These are phyloP conservation scores for Theristicus caerulescens DNA, from an alignment of 2,113 vertebrate genomes.

Conservation along the genomic window DNA sequence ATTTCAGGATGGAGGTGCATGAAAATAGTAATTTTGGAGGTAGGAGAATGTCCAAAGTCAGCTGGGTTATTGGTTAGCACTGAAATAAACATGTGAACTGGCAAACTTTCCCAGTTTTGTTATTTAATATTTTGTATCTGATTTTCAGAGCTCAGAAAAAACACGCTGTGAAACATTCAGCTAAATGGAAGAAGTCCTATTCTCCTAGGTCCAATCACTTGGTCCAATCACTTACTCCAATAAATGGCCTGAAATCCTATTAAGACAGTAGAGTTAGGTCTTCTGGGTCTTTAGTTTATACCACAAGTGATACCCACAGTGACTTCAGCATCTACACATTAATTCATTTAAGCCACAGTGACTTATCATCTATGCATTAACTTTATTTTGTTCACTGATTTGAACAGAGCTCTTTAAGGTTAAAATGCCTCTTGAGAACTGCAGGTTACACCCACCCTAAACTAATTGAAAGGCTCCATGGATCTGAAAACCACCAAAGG, in stretches of 20 bases:
- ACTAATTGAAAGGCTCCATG: not conserved
- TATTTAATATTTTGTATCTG: not conserved
- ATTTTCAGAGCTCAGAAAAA: not conserved
- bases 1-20: not conserved
- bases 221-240: not conserved
- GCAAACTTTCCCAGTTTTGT: not conserved
- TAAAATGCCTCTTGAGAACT: not conserved
- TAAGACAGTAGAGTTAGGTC: not conserved
- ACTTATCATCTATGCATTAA: not conserved
- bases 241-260: not conserved
- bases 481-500: not conserved
- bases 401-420: not conserved
- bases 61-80: not conserved
- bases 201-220: not conserved
- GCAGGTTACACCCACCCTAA: not conserved
- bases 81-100: not conserved
- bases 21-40: not conserved
- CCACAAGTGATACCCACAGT: not conserved
- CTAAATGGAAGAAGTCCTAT: not conserved
- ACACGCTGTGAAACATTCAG: not conserved
- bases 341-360: not conserved
- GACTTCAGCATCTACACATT: not conserved
- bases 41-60: not conserved
- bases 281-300: not conserved
- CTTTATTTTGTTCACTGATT: not conserved